A percentile compares a stretch with the other conserved stretches of the same genome.
Conservation (phyloP, 2,113 vertebrate genomes). For the Pseudolaguvia tuberculata region DNA sequence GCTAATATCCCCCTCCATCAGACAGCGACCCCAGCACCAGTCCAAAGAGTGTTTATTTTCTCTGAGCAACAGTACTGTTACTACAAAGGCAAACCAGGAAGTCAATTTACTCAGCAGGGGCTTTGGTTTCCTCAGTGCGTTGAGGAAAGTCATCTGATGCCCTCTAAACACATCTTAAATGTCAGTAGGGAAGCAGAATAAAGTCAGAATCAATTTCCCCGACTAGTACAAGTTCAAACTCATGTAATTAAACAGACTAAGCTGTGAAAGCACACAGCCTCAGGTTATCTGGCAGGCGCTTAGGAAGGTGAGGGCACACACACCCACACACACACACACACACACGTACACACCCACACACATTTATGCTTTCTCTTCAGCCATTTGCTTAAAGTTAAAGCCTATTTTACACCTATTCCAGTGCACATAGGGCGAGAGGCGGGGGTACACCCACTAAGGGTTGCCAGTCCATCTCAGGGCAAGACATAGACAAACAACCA, state of each 20-base stretch:
- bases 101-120: conserved; percentile 20
- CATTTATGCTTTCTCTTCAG: background rate
- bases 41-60: background rate
- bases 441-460: too few relatives aligned
- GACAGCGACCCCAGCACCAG: background rate
- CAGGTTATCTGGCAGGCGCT: conserved; percentile 36
- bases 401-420: too few relatives aligned
- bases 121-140: conserved; percentile 14
- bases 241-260: conserved; percentile 38
- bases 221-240: conserved; percentile 37
- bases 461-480: too few relatives aligned
- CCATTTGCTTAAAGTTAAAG: background rate
- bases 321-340: conserved; percentile 17
- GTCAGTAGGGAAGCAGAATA: conserved; percentile 38
- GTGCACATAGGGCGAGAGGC: too few relatives aligned
- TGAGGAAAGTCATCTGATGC: conserved; percentile 28
- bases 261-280: conserved; percentile 36
- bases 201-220: conserved; percentile 41
- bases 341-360: conserved; percentile 2
- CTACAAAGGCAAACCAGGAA: conserved; percentile 18
- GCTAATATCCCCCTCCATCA: background rate
- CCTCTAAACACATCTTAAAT: conserved; percentile 33
- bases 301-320: conserved; percentile 12
- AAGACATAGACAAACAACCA: too few relatives aligned
- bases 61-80: background rate